These are phyloP conservation scores for Brachynemurus nebulosus DNA, from an alignment of 2,888 invertebrate species.

Conservation along the genomic window DNA sequence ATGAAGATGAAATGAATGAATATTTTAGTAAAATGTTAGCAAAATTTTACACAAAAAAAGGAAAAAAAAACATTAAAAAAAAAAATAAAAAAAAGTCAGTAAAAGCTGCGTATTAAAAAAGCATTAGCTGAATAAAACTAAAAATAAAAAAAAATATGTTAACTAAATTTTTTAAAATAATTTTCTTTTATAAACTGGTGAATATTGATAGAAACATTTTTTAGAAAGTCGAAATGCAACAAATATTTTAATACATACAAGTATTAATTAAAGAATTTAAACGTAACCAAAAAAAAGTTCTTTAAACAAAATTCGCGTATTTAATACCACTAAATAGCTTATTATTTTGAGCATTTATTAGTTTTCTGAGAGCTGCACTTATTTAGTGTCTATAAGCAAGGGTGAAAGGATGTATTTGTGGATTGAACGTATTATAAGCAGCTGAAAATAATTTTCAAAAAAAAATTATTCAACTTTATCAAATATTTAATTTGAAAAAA, in stretches of 20 bases:
- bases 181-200: too few species aligned
- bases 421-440: constrained; percentile 4
- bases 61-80: not conserved
- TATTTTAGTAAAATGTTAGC: too few species aligned
- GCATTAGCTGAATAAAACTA: not conserved
- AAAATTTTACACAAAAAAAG: too few species aligned
- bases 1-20: too few species aligned
- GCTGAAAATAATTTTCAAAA: not conserved
- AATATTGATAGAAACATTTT: too few species aligned
- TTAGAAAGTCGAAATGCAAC: too few species aligned
- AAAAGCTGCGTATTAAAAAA: not conserved
- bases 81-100: not conserved
- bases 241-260: too few species aligned
- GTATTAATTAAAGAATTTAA: too few species aligned
- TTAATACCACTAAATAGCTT: too few species aligned
- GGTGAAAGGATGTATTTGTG: constrained; percentile 4
- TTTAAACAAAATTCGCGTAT: too few species aligned
- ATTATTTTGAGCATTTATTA: too few species aligned
- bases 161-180: not conserved
- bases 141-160: not conserved
- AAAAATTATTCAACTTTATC: not conserved
- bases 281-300: too few species aligned
- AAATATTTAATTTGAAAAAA: not conserved
- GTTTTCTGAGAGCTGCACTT: constrained; percentile 7
- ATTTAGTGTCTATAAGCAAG: constrained; percentile 1